Evolutionary conservation across 1,140 invertebrate genomes (phyloP), one percentile per base, ranked within the genome.

Genomic region (Dryas iulia): DNA sequence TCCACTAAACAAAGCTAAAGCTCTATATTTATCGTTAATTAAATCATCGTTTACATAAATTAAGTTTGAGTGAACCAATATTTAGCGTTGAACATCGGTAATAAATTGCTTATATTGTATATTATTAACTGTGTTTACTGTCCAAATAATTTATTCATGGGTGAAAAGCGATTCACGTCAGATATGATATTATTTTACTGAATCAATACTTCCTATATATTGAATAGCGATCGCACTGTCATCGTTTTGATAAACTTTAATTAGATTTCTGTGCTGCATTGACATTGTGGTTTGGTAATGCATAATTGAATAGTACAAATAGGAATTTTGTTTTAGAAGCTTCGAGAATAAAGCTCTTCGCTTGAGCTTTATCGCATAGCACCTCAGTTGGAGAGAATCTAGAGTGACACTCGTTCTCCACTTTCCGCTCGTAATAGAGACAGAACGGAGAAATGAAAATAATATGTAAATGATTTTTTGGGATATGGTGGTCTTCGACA

Each of bases 21-120:
- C 28, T 33, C 61, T 54, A 63, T 56, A 56, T 63, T 54, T n/a
- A 25, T 53, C 23, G 28, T 56, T 63, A 63, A 56, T 63, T 31
- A 63, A 56, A 63, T 63, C 47, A 28, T 61, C 24, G 59, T 35
- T 52, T 61, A 28, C 25, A 56, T 63, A 63, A 63, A 56, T 63
- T 31, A 56, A 54, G 52, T 28, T 26, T 11, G 21, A 63, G 14
- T 31, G 24, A 30, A 63, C 52, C 25, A 54, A 63, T 63, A 63
- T 63, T 63, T 63, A 56, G 24, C 52, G 61, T 39, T 14, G 25
- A 54, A 31, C 26, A 33, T 33, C 28, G 52, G 28, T 56, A 53
- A 63, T 54, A 56, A 63, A 63, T 63, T 54, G 61, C 52, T 56
- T 56, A 21, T 62, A 62, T 53, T 62, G 59, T 52, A 52, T 30